Percentiles rank a stretch among this genome's conserved stretches.
Evolutionary conservation across 2,888 invertebrate genomes (phyloP).

Genomic region (Listrodromus nycthemerus): DNA sequence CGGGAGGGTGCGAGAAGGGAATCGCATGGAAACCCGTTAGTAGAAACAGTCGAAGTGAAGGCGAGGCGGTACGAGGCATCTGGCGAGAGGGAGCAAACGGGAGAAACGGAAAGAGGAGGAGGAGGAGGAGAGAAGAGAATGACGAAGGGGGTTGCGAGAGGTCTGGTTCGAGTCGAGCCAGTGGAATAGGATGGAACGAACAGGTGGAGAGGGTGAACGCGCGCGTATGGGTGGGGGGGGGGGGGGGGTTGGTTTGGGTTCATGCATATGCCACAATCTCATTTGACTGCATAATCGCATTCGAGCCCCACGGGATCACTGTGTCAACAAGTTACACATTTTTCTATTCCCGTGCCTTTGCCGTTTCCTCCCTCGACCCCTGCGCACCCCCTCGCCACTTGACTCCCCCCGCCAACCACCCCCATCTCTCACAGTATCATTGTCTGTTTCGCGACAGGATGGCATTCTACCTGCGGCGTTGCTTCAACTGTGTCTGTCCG

Average conservation of each 20-base stretch:
- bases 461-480: slow-evolving; percentile 34
- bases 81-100: slow-evolving; percentile 44
- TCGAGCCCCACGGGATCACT: slow-evolving; percentile 79
- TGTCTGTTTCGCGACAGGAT: slow-evolving; percentile 56
- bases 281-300: slow-evolving; percentile 84
- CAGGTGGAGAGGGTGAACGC: not conserved
- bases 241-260: slow-evolving; percentile 70
- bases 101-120: slow-evolving; percentile 39
- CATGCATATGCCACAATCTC: slow-evolving; percentile 85
- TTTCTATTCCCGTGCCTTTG: slow-evolving; percentile 73
- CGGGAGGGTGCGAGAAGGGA: slow-evolving; percentile 50
- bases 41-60: slow-evolving; percentile 62
- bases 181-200: slow-evolving; percentile 25
- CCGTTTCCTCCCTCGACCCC: not conserved
- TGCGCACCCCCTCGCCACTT: slow-evolving; percentile 33
- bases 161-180: slow-evolving; percentile 13
- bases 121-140: slow-evolving; percentile 38
- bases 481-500: slow-evolving; percentile 62
- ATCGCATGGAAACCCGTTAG: slow-evolving; percentile 48
- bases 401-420: slow-evolving; percentile 25
- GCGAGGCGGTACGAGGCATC: not conserved
- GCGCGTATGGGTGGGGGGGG: not conserved
- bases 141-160: slow-evolving; percentile 31
- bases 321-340: slow-evolving; percentile 84
- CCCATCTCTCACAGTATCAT: slow-evolving; percentile 59